Conservation (phyloP, 2,113 vertebrate species). For the Dasyurus viverrinus region DNA sequence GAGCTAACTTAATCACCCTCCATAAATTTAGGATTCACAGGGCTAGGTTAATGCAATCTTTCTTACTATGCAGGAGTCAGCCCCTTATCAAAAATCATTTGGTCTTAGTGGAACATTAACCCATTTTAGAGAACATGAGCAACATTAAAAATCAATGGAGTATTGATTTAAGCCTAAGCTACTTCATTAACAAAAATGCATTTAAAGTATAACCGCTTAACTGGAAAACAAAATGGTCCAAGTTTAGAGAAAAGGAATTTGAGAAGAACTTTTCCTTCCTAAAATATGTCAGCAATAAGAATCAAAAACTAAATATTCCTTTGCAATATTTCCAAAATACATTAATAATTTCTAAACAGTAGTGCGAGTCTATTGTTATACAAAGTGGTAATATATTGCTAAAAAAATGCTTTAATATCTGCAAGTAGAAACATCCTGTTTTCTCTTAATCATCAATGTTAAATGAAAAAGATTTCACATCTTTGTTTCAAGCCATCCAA, state of each 20-base stretch:
- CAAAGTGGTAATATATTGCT: not conserved
- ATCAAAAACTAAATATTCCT: not conserved
- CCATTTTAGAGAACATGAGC: not conserved
- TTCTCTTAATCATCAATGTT: constrained; percentile 30
- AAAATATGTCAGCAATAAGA: not conserved
- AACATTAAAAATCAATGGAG: constrained; percentile 2
- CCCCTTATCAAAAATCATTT: not conserved
- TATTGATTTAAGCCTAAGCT: constrained; percentile 9
- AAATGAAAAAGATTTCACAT: not conserved
- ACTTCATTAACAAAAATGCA: constrained; percentile 16
- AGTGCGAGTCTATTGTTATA: not conserved
- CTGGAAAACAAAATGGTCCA: not conserved
- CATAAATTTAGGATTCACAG: not conserved
- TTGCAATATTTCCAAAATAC: not conserved
- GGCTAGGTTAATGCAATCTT: not conserved
- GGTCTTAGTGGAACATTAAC: constrained; percentile 10
- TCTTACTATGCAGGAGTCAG: not conserved
- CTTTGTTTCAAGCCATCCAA: not conserved
- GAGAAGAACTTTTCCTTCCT: not conserved
- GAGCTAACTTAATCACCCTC: not conserved
- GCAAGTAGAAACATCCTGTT: not conserved
- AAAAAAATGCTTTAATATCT: not conserved
- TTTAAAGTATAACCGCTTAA: not conserved
- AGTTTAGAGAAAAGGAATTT: not conserved
- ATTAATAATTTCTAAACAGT: not conserved